Evolutionary conservation across 2,113 vertebrate species (phyloP).

Genomic region (Catharus minimus): DNA sequence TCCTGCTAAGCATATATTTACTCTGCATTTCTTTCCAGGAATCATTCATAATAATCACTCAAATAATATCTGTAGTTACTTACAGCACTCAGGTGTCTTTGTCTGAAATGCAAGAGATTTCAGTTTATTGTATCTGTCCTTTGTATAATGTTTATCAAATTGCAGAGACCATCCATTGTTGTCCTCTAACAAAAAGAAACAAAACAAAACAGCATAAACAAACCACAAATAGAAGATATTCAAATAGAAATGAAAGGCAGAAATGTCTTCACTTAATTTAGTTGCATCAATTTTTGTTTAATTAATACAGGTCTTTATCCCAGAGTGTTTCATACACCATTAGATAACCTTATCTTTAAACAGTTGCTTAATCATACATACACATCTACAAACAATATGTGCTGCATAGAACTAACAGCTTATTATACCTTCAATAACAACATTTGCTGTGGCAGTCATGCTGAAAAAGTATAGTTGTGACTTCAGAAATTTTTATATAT

Average conservation of each 20-base stretch:
- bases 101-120: slow-evolving; percentile 71
- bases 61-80: slow-evolving; percentile 67
- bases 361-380: neutral
- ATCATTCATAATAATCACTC: neutral
- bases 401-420: neutral
- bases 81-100: slow-evolving; percentile 83
- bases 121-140: slow-evolving; percentile 66
- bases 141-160: slow-evolving; percentile 86
- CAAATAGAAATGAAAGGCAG: neutral
- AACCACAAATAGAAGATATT: neutral
- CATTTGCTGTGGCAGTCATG: neutral
- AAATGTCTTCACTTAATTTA: neutral
- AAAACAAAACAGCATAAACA: neutral
- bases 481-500: neutral
- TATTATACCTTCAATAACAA: neutral
- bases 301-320: neutral
- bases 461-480: neutral
- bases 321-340: neutral
- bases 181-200: slow-evolving; percentile 79
- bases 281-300: neutral
- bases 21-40: neutral
- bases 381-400: accelerated
- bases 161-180: slow-evolving; percentile 93
- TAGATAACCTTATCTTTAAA: neutral
- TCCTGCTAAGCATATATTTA: neutral